phyloP scores from a whole-genome alignment of 2,113 vertebrate genomes.

The Neotoma lepida region DNA sequence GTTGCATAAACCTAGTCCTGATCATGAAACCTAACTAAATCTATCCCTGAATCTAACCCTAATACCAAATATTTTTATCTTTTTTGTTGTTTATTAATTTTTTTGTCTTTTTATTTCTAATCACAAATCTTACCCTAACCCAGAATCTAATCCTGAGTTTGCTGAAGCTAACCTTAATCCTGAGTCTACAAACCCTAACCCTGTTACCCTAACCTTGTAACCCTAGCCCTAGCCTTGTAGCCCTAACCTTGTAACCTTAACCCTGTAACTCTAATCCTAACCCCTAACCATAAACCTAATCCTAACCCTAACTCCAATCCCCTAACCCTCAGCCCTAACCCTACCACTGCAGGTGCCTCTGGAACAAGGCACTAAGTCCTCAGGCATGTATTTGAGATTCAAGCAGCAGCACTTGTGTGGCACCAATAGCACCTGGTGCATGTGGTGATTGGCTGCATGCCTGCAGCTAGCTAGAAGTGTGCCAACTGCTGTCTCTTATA shows the following conservation, averaged over 20 bases:
- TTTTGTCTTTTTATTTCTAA: no score
- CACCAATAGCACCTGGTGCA: neutral
- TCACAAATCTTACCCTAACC: neutral
- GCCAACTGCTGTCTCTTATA: no score
- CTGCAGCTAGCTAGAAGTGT: neutral
- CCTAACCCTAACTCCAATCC: neutral
- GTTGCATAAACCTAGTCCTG: neutral
- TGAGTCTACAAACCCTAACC: neutral
- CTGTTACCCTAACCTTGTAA: neutral
- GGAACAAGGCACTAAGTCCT: neutral
- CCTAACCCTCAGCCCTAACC: neutral
- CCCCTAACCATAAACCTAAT: neutral
- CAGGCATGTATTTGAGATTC: neutral
- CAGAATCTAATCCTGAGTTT: neutral
- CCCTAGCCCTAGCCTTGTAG: neutral
- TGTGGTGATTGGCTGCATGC: neutral
- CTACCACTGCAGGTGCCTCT: neutral
- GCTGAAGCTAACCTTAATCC: neutral
- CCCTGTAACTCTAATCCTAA: neutral
- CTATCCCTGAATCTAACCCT: no score
- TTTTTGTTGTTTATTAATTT: no score
- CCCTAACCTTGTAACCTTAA: neutral
- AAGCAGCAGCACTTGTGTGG: neutral
- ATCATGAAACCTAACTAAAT: neutral
- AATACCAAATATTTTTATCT: no score